Evolutionary conservation across 1,140 invertebrate species (phyloP).

Genomic region (Tetragonula clypearis): DNA sequence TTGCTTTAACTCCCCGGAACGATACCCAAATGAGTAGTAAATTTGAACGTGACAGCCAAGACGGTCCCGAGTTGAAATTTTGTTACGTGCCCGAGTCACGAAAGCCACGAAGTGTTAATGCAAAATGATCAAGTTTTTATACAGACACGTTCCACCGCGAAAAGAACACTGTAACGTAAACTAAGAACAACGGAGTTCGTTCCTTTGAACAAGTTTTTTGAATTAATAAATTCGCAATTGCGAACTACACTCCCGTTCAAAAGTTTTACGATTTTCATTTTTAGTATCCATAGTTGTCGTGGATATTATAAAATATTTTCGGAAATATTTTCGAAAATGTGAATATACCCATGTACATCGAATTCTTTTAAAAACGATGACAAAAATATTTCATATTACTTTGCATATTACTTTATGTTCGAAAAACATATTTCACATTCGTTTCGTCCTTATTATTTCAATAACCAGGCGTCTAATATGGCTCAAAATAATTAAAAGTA

Average conservation of each 20-base stretch:
- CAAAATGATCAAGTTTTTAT: background rate
- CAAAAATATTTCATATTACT: too few relatives aligned
- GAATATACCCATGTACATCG: too few relatives aligned
- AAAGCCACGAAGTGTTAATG: conserved; percentile 9
- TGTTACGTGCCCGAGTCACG: background rate
- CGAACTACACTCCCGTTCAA: background rate
- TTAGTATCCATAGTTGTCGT: too few relatives aligned
- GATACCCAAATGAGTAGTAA: conserved; percentile 34
- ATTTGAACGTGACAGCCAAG: conserved; percentile 36
- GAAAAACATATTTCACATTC: too few relatives aligned
- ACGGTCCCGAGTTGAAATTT: conserved; percentile 29
- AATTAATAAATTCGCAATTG: background rate
- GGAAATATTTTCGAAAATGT: too few relatives aligned
- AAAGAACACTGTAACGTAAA: background rate
- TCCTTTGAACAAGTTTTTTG: background rate
- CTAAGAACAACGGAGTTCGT: background rate
- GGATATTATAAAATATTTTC: too few relatives aligned
- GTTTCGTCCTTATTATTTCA: too few relatives aligned
- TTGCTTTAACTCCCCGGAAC: background rate
- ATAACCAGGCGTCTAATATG: too few relatives aligned
- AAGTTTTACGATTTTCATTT: too few relatives aligned
- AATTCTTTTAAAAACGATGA: too few relatives aligned
- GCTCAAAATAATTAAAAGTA: too few relatives aligned
- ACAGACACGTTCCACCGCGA: background rate
- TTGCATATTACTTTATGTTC: too few relatives aligned